These are phyloP conservation scores for Lasaia peninsularis DNA, from an alignment of 1,140 invertebrate species.

Conservation along the genomic window DNA sequence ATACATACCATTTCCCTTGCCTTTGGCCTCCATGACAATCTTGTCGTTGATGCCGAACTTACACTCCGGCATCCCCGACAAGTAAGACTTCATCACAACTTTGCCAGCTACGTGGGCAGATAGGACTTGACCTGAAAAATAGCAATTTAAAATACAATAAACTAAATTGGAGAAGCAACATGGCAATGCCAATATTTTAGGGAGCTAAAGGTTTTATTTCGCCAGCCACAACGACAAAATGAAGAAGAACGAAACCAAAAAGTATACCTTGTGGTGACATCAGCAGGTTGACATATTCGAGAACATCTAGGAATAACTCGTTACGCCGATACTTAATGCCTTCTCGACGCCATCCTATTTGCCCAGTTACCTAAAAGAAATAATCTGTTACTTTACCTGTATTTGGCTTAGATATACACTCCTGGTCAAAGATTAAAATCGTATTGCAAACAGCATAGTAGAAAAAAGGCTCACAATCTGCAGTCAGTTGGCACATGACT, in stretches of 20 bases:
- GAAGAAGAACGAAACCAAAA: too few relatives aligned
- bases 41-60: slow-evolving; percentile 99
- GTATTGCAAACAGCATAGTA: too few relatives aligned
- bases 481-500: too few relatives aligned
- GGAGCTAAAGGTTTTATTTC: too few relatives aligned
- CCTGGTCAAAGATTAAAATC: too few relatives aligned
- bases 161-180: background rate
- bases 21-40: slow-evolving; percentile 99
- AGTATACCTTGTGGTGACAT: slow-evolving; percentile 97
- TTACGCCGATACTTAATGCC: slow-evolving; percentile 99
- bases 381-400: background rate
- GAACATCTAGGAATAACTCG: slow-evolving; percentile 98
- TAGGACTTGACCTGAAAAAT: slow-evolving; percentile 92
- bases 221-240: too few relatives aligned
- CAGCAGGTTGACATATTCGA: slow-evolving; percentile 99
- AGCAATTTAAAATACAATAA: background rate
- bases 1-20: slow-evolving; percentile 80
- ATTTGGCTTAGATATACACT: too few relatives aligned
- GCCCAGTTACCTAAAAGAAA: slow-evolving; percentile 88
- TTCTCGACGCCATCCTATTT: slow-evolving; percentile 99
- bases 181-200: too few relatives aligned
- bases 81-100: slow-evolving; percentile 99
- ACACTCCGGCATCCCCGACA: slow-evolving; percentile 99
- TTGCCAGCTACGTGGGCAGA: slow-evolving; percentile 99
- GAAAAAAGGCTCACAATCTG: too few relatives aligned